Base-by-base conservation (phyloP, 2,888 invertebrate species). In the Apodemia zela region DNA sequence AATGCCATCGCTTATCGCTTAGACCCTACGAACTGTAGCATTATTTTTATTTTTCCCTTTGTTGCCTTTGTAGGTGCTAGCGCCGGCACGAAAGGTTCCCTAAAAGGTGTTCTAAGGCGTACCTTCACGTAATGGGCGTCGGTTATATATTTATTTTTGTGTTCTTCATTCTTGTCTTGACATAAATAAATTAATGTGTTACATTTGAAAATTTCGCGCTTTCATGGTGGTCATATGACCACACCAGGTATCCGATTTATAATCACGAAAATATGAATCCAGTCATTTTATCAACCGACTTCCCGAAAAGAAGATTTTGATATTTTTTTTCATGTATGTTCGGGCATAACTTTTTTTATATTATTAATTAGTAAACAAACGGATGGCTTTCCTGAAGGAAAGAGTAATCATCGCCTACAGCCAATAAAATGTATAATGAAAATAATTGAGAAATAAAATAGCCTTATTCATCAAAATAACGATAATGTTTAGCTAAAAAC, bases 91-190 rank as follows among this genome's bases (percentile, higher is more conserved):
- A 88, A 86, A 82, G 80, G 79, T 74, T 45, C 78, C 79, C 78
- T 79, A 75, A 85, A 87, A 85, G 86, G 84, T 87, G 85, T 86
- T 87, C 84, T 79, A 81, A 84, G 87, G 85, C 86, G 84, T 84
- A 87, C 79, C 85, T 74, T 77, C 72, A 77, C 75, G 79, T 82
- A 83, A 85, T 85, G 82, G 83, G 82, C 83, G 81, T 81, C 85
- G 79, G 83, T 85, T 87, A 89, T 85, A 89, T 90, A 89, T 90
- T 89, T 89, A 91, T 91, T 91, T 89, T 86, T 85, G 86, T 88
- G 84, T 87, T 87, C 74, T 82, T 79, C 86, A 88, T 89, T 89
- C 87, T 82, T 81, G 81, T 82, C 82, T 80, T 89, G 89, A 88
- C 89, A 83, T 87, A 86, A 88, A 87, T 88, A 88, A 85, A 87